Percentiles rank a stretch among this genome's conserved stretches.
These are phyloP conservation scores for Erythrocercus mccallii DNA, from an alignment of 2,113 vertebrate species.

Conservation along the genomic window DNA sequence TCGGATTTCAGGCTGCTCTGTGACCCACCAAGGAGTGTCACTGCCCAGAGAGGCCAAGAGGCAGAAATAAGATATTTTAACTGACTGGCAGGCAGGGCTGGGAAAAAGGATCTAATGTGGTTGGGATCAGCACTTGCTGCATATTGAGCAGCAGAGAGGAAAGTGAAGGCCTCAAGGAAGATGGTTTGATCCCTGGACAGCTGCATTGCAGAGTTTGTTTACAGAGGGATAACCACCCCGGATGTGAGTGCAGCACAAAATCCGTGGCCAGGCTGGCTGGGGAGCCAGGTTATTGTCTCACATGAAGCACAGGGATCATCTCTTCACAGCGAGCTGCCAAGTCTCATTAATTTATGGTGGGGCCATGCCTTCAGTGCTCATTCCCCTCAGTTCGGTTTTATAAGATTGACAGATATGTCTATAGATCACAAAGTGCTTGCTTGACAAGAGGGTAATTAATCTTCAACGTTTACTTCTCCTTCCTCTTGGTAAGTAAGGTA, in stretches of 20 bases:
- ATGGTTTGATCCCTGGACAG: not conserved
- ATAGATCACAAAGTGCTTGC: not conserved
- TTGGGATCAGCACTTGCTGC: not conserved
- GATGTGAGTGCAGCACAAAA: not conserved
- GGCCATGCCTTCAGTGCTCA: not conserved
- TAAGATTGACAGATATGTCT: constrained; percentile 30
- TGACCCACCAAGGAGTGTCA: not conserved
- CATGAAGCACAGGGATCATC: not conserved
- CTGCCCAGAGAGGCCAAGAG: not conserved
- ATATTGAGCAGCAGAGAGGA: not conserved
- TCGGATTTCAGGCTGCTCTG: not conserved
- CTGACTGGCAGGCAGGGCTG: not conserved
- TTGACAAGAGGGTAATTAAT: constrained; percentile 37
- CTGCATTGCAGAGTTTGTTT: not conserved
- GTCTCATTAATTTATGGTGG: constrained; percentile 41
- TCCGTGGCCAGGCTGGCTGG: not conserved
- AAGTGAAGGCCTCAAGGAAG: not conserved
- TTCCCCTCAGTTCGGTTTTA: not conserved
- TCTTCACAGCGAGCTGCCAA: constrained; percentile 3
- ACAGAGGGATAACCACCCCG: not conserved
- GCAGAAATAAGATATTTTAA: not conserved
- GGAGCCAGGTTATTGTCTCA: not conserved
- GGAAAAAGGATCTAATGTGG: not conserved
- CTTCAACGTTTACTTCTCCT: not conserved
- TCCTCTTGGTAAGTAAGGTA: not conserved